Conservation (phyloP, 2,113 vertebrate species). For the Brevimyrus niger region DNA sequence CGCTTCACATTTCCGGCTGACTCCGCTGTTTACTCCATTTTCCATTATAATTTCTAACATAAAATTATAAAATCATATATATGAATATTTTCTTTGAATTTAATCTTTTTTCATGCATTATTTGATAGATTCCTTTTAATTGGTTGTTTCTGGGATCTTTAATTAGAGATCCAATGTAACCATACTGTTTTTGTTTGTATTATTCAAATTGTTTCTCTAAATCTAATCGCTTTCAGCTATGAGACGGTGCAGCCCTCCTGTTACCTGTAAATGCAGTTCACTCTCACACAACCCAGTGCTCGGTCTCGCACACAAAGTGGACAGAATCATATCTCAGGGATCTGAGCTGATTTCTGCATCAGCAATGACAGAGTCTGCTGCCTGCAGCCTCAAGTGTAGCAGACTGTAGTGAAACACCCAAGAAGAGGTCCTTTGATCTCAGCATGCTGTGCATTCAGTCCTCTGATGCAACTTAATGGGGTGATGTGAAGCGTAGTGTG, state of each 20-base stretch:
- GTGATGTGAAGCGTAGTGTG: slow-evolving; percentile 36
- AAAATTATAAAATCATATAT: not conserved
- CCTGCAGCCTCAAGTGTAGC: not conserved
- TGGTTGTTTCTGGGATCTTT: not conserved
- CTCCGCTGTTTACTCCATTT: not conserved
- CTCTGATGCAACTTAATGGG: slow-evolving; percentile 43
- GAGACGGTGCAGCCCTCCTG: not conserved
- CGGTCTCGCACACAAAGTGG: not conserved
- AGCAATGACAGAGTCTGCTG: not conserved
- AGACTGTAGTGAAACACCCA: slow-evolving; percentile 29
- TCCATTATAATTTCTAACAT: not conserved
- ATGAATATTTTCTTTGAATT: not conserved
- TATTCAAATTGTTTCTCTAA: not conserved
- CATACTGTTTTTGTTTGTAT: not conserved
- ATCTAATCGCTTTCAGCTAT: not conserved
- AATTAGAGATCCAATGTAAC: not conserved
- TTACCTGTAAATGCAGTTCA: not conserved
- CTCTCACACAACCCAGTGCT: not conserved
- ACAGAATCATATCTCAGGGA: not conserved
- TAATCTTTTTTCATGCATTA: not conserved
- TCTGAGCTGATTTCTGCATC: not conserved
- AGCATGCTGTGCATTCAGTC: slow-evolving; percentile 34
- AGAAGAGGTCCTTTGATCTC: slow-evolving; percentile 48
- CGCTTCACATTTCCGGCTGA: not conserved
- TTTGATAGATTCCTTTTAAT: not conserved